Evolutionary conservation across 2,113 vertebrate genomes (phyloP), one percentile per base, ranked within the genome.

Genomic region (Columbina picui): DNA sequence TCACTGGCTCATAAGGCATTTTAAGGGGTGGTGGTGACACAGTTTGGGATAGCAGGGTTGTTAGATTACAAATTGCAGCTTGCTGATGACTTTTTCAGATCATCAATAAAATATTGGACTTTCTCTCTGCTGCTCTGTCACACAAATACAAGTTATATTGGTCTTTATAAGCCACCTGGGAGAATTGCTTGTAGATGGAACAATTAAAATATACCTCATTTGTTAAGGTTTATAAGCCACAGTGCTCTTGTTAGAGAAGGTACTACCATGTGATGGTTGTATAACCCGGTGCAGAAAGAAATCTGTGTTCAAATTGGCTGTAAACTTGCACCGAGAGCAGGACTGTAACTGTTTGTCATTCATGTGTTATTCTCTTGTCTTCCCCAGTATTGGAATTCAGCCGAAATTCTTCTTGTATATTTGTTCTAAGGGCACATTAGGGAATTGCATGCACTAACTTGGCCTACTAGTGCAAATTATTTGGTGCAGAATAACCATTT

Each of bases 141-240:
- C 63, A 84, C 75, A 80, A 90, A 94, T 91, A 14, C 20, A 59
- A 93, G 59, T 86, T 86, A 88, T 74, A 38, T 86, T 3, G 2
- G n/a, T 69, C 68, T 83, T 88, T 93, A 63, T 76, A 88, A 91
- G 63, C 29, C 71, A 74, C 82, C 50, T 19, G 12, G 41, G 82
- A 94, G 64, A 52, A 92, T 67, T 95, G 59, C 63, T 86, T 94
- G 93, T 77, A 83, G 94, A 90, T 55, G 55, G 85, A 86, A 89
- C 59, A 84, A 95, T 94, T 96, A 92, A 88, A 93, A 89, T 63
- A 39, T 9, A 69, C 39, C 82, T 92, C 25, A 26, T 90, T 80
- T 94, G 53, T 93, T 86, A 49, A 74, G 55, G 75, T 80, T 96
- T 95, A 65, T 55, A 88, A 90, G 59, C 67, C 76, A 53, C 68